Evolutionary conservation across 2,888 invertebrate species (phyloP).

Genomic region (Therioaphis trifolii): DNA sequence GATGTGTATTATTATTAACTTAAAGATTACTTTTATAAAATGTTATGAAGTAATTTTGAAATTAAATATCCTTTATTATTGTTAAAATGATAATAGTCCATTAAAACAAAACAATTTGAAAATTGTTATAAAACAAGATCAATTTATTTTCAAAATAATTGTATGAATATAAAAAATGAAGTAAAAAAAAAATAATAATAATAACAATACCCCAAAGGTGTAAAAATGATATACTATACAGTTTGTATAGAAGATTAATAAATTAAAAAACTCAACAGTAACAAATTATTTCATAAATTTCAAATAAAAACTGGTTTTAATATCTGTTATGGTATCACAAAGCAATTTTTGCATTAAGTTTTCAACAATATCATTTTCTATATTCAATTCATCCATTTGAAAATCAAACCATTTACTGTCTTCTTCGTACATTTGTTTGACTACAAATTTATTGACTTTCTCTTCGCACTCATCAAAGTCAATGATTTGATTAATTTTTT

Average conservation of each 20-base stretch:
- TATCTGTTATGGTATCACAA: slow-evolving; percentile 39
- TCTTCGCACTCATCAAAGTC: slow-evolving; percentile 43
- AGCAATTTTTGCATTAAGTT: slow-evolving; percentile 50
- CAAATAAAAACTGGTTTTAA: slow-evolving; percentile 29
- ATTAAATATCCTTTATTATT: too few relatives aligned
- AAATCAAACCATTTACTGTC: slow-evolving; percentile 47
- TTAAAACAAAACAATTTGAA: too few relatives aligned
- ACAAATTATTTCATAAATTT: slow-evolving; percentile 30
- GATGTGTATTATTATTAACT: too few relatives aligned
- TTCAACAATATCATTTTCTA: slow-evolving; percentile 44
- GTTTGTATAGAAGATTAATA: not conserved
- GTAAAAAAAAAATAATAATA: too few relatives aligned
- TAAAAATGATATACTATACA: not conserved
- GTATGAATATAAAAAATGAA: too few relatives aligned
- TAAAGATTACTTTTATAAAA: too few relatives aligned
- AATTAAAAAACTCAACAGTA: not conserved
- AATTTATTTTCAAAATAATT: too few relatives aligned
- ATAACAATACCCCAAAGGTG: not conserved
- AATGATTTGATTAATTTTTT: slow-evolving; percentile 24
- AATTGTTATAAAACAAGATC: too few relatives aligned
- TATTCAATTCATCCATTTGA: slow-evolving; percentile 43
- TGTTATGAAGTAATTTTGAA: too few relatives aligned
- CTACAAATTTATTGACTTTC: slow-evolving; percentile 49
- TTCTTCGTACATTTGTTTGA: slow-evolving; percentile 49
- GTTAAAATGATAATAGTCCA: too few relatives aligned